Base-by-base conservation (phyloP, 2,888 invertebrate species). In the Oxycera nigricornis region DNA sequence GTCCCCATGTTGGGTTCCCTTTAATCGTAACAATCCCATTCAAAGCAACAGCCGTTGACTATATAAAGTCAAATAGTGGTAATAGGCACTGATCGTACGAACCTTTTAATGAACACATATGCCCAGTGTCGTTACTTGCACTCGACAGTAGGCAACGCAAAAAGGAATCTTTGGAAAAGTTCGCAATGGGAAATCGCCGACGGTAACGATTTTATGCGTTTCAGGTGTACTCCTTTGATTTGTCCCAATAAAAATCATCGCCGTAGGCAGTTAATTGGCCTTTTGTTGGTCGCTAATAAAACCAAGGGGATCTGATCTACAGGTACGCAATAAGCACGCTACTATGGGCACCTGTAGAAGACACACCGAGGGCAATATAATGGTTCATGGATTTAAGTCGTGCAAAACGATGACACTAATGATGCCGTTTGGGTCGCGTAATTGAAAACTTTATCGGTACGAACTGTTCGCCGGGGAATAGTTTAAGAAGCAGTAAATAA, bases 211-310 rank as follows among this genome's bases (percentile, higher is more conserved):
- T 75, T 73, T 73, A 73, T 67, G 62, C 41, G 41, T 70, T 70
- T 70, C 70, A 70, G 70, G 70, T 70, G 70, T 55, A 59, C 50
- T 61, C 57, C 46, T 62, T 73, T 76, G 61, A 76, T 74, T 74
- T 76, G 76, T 74, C 72, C 74, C 74, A 76, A 74, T 76, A 76
- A 74, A 73, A 78, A 79, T 79, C 76, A 78, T 77, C 77, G 79
- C 80, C 81, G 80, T 81, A 81, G 80, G 80, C 81, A 81, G 81
- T 81, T 83, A 83, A 83, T 83, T 83, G 83, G 82, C 81, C 79
- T 81, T 83, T 82, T 81, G 81, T 79, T 79, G 79, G 78, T 77
- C 78, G 78, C 80, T 79, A 80, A 76, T 79, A 78, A 77, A 79
- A 78, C 78, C 77, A 77, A 78, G 57, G 28, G 22, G 70, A 55